Conservation (phyloP, 2,113 vertebrate genomes). For the Ageneiosus marmoratus region DNA sequence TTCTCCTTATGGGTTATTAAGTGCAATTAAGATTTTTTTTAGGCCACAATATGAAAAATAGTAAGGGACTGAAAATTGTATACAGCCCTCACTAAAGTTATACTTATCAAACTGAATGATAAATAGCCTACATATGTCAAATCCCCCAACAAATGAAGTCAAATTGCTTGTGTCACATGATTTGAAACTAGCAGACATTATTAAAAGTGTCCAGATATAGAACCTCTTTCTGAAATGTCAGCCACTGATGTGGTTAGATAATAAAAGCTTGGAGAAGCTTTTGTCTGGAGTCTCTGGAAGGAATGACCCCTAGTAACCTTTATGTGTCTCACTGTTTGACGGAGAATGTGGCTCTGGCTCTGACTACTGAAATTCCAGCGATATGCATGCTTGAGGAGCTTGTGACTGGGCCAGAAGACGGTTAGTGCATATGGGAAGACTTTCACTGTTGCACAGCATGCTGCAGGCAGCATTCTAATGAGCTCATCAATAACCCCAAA, state of each 20-base stretch:
- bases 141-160: conserved; percentile 14
- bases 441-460: conserved; percentile 70
- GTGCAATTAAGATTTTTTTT: no score
- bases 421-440: conserved; percentile 68
- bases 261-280: conserved; percentile 32
- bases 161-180: conserved; percentile 4
- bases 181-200: conserved; percentile 12
- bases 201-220: conserved; percentile 5
- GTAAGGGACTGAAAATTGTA: no score
- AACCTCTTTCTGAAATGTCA: conserved; percentile 31
- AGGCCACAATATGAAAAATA: no score
- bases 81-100: conserved; percentile 2
- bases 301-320: conserved; percentile 37
- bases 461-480: conserved; percentile 85
- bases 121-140: conserved; percentile 20
- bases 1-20: no score
- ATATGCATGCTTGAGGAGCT: conserved; percentile 54
- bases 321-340: conserved; percentile 19
- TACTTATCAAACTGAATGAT: background rate
- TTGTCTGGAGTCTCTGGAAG: conserved; percentile 20
- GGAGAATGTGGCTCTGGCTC: conserved; percentile 34
- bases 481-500: conserved; percentile 90
- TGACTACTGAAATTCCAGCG: conserved; percentile 56
- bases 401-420: conserved; percentile 54
- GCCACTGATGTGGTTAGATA: conserved; percentile 25